Evolutionary conservation across 2,113 vertebrate species (phyloP).

Genomic region (Urocolius indicus): DNA sequence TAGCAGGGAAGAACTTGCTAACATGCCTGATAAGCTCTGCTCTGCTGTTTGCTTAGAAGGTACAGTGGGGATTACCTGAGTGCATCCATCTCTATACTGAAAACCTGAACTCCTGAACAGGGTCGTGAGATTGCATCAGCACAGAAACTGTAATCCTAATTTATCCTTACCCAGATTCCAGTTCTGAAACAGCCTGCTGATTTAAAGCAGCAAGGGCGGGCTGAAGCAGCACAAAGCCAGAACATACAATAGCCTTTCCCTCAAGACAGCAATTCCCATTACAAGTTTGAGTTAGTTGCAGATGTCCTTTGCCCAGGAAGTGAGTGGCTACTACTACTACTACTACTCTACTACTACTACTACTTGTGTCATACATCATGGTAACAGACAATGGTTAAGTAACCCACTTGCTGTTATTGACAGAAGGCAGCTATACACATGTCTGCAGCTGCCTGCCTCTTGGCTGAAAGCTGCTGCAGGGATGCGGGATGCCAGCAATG

Average conservation of each 20-base stretch:
- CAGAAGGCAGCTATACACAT: neutral
- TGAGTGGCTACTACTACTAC: neutral
- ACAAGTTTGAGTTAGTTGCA: neutral
- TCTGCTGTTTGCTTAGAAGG: neutral
- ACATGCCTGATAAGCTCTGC: neutral
- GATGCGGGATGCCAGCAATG: neutral
- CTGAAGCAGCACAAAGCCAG: neutral
- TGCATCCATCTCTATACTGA: neutral
- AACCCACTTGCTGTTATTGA: neutral
- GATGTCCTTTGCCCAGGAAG: neutral
- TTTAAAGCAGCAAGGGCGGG: neutral
- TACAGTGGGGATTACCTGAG: neutral
- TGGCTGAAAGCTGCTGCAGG: neutral
- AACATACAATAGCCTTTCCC: neutral
- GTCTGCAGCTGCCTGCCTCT: neutral
- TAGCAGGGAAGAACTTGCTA: neutral
- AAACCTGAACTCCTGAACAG: neutral
- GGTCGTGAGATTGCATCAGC: neutral
- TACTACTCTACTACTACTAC: neutral
- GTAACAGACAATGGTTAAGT: neutral
- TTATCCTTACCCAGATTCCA: neutral
- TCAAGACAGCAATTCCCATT: neutral
- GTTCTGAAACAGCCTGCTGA: neutral
- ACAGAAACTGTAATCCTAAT: neutral
- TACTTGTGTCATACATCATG: fast-evolving